Conservation (phyloP, 2,797 vertebrate species). For the Eidolon dupreanum region DNA sequence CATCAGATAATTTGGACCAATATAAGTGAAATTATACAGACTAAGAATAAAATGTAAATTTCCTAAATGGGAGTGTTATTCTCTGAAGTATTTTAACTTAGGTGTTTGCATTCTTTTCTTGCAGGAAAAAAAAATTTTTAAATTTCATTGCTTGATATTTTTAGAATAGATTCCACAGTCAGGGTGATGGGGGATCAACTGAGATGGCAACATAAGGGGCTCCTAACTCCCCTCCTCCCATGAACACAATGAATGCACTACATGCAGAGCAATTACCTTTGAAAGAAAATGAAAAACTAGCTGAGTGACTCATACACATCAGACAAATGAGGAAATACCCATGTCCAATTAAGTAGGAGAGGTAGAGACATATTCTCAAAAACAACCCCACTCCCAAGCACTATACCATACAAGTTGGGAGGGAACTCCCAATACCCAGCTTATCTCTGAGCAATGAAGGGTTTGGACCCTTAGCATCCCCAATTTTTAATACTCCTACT, state of each 20-base stretch:
- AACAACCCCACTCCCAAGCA: neutral
- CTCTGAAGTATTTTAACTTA: neutral
- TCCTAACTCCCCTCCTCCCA: neutral
- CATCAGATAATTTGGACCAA: neutral
- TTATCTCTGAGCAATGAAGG: neutral
- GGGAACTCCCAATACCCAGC: neutral
- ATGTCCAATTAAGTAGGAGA: neutral
- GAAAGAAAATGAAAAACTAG: neutral
- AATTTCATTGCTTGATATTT: neutral
- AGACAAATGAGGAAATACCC: neutral
- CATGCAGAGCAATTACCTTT: neutral
- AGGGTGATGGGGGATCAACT: neutral
- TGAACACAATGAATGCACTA: neutral
- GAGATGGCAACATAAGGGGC: neutral
- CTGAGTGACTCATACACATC: neutral
- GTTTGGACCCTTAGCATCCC: neutral
- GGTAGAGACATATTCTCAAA: neutral
- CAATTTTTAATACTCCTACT: neutral
- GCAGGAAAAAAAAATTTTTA: neutral
- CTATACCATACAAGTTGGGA: neutral
- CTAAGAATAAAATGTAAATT: neutral
- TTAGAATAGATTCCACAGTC: neutral
- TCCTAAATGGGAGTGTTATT: neutral
- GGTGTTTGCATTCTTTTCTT: neutral
- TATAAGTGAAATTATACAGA: neutral